phyloP scores from a whole-genome alignment of 2,888 invertebrate species.

The Hermaeophaga mercurialis region DNA sequence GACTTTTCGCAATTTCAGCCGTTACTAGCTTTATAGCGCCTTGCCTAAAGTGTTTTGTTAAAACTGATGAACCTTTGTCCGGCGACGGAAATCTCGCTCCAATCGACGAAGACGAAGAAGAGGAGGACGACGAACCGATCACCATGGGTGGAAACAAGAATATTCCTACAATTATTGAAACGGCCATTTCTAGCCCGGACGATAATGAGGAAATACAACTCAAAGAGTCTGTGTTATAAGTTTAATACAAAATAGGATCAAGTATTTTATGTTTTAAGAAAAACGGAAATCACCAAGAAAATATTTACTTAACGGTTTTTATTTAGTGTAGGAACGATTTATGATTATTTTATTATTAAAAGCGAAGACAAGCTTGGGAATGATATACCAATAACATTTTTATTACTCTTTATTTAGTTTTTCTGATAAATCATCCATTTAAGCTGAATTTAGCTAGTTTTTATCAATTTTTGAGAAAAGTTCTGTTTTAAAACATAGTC shows the following conservation, averaged over 20 bases:
- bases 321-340: no score
- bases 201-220: conserved; percentile 68
- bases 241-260: conserved; percentile 11
- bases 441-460: no score
- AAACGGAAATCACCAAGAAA: conserved; percentile 11
- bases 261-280: conserved; percentile 6
- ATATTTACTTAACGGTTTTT: no score
- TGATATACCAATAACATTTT: no score
- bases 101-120: conserved; percentile 81
- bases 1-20: conserved; percentile 83
- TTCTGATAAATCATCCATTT: no score
- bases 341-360: no score
- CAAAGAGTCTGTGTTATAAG: conserved; percentile 75
- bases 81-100: conserved; percentile 69
- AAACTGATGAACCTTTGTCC: conserved; percentile 54
- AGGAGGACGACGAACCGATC: conserved; percentile 72
- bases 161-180: conserved; percentile 78
- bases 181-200: conserved; percentile 67
- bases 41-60: conserved; percentile 65
- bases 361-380: no score
- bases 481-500: no score
- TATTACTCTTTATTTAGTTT: no score
- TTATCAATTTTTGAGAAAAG: no score
- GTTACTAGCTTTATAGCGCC: conserved; percentile 84
- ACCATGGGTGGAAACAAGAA: conserved; percentile 62